Evolutionary conservation across 2,888 invertebrate species (phyloP).

Genomic region (Tyria jacobaeae): DNA sequence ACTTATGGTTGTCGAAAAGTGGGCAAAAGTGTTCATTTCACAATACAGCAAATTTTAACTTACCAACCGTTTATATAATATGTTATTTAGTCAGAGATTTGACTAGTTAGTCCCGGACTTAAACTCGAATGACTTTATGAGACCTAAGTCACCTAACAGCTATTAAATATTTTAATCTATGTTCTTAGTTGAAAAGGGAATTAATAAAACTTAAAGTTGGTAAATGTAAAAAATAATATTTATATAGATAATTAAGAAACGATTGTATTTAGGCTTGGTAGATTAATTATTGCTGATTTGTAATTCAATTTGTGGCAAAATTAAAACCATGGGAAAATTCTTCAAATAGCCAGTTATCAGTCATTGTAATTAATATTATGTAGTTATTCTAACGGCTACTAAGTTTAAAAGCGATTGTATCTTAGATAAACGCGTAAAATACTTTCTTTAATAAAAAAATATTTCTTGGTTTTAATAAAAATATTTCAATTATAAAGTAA

Average conservation of each 20-base stretch:
- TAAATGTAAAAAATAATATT: no score
- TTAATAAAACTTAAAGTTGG: no score
- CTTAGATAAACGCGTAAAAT: no score
- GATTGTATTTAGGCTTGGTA: conserved; percentile 22
- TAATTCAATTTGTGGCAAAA: conserved; percentile 30
- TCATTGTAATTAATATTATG: conserved; percentile 2
- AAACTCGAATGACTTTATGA: background rate
- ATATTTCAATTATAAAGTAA: no score
- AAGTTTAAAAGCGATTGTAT: background rate
- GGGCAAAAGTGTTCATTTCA: no score
- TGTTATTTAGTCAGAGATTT: background rate
- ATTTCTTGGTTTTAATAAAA: no score
- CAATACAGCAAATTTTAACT: no score
- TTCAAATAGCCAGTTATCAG: conserved; percentile 7
- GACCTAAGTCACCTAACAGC: background rate
- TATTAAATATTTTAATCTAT: no score
- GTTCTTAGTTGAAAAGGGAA: no score
- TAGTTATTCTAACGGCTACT: background rate
- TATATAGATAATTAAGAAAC: conserved; percentile 14
- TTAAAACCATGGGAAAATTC: conserved; percentile 27
- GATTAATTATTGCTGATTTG: conserved; percentile 25
- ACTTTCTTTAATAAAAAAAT: no score
- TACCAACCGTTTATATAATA: no score
- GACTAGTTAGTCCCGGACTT: background rate
- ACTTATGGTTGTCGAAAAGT: no score